Evolutionary conservation across 2,888 invertebrate species (phyloP), one percentile per base, ranked within the genome.

Genomic region (Drosophila borborema): DNA sequence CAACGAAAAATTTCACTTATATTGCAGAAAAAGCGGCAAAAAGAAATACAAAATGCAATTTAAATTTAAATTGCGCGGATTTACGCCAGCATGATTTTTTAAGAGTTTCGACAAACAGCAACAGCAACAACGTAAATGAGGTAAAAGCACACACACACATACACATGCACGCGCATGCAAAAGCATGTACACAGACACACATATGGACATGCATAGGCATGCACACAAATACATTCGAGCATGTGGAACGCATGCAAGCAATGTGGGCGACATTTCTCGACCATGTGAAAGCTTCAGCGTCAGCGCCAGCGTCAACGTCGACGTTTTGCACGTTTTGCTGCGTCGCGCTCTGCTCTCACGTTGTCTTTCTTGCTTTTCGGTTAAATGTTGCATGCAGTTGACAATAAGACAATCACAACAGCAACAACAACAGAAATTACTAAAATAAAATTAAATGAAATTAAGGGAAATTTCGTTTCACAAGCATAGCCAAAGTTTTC

Each of bases 331-430:
- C 34, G 56, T 45, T 45, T 45, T 45, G 55, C 41, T 55, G 58
- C 38, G 20, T 20, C 20, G 14, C 16, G 41, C 41, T 34, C 41
- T 41, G 67, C 68, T 20, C 46, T 46, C 36, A 51, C 51, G 18
- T 8, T 38, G 31, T 63, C 58, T 66, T 53, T 51, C 64, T 70
- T 65, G 51, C 40, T 43, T 49, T 88, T 72, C 36, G 62, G 62
- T 82, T 85, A 88, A 88, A 86, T 90, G 90, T 86, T 88, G 90
- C 85, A 90, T 86, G 89, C 89, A 84, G 89, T 90, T 86, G 88
- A 89, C 85, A 89, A 88, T 40, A 80, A 67, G 23, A 54, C 66
- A 64, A 64, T 12, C 41, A 36, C 43, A 68, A n/a, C 31, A 51
- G 43, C 62, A 66, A 48, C 45, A 66, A 48, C 45, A 38, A 56